phyloP scores from a whole-genome alignment of 2,113 vertebrate genomes.

The Stegastes partitus region DNA sequence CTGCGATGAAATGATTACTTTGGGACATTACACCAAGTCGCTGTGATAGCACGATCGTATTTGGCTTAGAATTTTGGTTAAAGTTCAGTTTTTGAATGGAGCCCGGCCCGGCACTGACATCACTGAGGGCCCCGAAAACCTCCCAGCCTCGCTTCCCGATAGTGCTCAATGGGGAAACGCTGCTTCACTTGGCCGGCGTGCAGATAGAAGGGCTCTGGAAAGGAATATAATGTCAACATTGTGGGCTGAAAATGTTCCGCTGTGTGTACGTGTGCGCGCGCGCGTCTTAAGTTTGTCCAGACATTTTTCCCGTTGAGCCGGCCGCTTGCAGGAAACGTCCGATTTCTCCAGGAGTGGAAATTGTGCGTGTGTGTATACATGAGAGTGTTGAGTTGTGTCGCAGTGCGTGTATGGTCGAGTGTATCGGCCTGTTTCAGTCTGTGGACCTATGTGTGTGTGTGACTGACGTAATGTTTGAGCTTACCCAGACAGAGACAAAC shows the following conservation, averaged over 20 bases:
- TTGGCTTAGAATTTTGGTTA: conserved; percentile 34
- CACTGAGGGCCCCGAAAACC: conserved; percentile 40
- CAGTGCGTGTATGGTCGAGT: conserved; percentile 13
- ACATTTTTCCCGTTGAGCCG: conserved; percentile 69
- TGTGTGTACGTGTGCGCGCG: conserved; percentile 50
- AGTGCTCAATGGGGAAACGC: conserved; percentile 57
- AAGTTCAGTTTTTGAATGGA: conserved; percentile 44
- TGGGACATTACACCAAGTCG: conserved; percentile 3
- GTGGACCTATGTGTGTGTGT: conserved; percentile 41
- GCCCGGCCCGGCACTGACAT: conserved; percentile 47
- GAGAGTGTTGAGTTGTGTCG: conserved; percentile 28
- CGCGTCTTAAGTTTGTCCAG: conserved; percentile 77
- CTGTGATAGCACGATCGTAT: conserved; percentile 18
- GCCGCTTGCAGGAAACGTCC: conserved; percentile 72
- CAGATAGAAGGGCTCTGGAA: conserved; percentile 65
- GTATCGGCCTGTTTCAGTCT: conserved; percentile 39
- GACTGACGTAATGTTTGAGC: conserved; percentile 80
- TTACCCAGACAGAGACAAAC: conserved; percentile 72
- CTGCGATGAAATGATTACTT: conserved; percentile 16
- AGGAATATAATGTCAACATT: conserved; percentile 82
- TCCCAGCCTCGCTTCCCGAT: conserved; percentile 48
- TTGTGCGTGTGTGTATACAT: conserved; percentile 36
- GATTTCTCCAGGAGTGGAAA: conserved; percentile 74
- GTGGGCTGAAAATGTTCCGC: conserved; percentile 80
- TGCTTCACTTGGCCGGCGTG: conserved; percentile 65